These are phyloP conservation scores for Phrynocephalus forsythii DNA, from an alignment of 2,797 vertebrate genomes.

Conservation along the genomic window DNA sequence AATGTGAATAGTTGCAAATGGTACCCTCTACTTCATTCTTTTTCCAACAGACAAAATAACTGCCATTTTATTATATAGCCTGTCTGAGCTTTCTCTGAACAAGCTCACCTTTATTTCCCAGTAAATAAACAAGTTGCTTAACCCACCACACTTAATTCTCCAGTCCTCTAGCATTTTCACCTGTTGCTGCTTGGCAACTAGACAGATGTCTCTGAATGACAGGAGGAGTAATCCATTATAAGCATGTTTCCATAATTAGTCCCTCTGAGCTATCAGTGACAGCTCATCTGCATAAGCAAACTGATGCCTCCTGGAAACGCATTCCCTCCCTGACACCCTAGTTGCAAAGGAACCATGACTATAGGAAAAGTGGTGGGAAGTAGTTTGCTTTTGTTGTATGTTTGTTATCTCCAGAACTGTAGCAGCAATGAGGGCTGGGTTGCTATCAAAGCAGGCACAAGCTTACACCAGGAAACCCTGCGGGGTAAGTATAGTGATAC, in stretches of 20 bases:
- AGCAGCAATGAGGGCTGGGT: not conserved
- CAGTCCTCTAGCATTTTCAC: slow-evolving; percentile 75
- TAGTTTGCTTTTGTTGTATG: slow-evolving; percentile 29
- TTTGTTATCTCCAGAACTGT: not conserved
- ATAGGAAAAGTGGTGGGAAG: slow-evolving; percentile 62
- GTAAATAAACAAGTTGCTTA: slow-evolving; percentile 55
- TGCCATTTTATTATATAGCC: slow-evolving; percentile 43
- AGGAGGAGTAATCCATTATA: slow-evolving; percentile 81
- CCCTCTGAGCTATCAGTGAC: slow-evolving; percentile 73
- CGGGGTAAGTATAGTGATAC: no score
- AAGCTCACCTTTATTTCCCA: slow-evolving; percentile 23
- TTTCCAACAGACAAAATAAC: slow-evolving; percentile 1
- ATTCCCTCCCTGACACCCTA: slow-evolving; percentile 73
- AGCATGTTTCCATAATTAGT: slow-evolving; percentile 83
- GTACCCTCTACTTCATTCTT: not conserved
- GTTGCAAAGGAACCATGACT: slow-evolving; percentile 66
- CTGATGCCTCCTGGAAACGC: slow-evolving; percentile 68
- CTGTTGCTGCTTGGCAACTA: slow-evolving; percentile 70
- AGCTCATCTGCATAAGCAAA: slow-evolving; percentile 73
- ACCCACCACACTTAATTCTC: slow-evolving; percentile 62
- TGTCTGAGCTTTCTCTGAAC: slow-evolving; percentile 31
- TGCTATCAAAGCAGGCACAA: slow-evolving; percentile 2
- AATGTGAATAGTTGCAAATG: not conserved
- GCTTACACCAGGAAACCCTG: not conserved
- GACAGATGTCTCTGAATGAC: slow-evolving; percentile 78